These are phyloP conservation scores for Drosophila ironensis DNA, from an alignment of 1,140 invertebrate genomes.

Conservation along the genomic window DNA sequence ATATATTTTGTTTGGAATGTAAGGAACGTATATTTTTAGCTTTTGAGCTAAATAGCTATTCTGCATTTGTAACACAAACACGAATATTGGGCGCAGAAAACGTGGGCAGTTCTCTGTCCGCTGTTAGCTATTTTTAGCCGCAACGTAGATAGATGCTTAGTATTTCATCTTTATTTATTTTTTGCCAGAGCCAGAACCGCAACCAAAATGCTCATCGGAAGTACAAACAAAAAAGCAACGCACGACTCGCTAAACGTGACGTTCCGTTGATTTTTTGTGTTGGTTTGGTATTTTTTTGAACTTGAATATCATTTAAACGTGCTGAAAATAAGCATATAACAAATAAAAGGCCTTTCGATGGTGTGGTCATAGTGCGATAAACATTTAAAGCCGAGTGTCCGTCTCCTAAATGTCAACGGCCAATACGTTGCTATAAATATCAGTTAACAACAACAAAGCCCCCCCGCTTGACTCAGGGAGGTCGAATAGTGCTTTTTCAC, in stretches of 20 bases:
- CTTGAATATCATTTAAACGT: conserved; percentile 62
- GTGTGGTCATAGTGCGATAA: conserved; percentile 19
- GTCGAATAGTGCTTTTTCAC: conserved; percentile 13
- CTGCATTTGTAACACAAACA: conserved; percentile 52
- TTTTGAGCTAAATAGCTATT: conserved; percentile 49
- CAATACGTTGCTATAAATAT: conserved; percentile 70
- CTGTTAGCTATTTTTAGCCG: conserved; percentile 23
- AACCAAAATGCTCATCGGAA: too few species aligned
- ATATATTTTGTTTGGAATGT: conserved; percentile 28
- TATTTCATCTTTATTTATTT: conserved; percentile 55
- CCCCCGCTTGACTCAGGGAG: background rate
- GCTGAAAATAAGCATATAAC: conserved; percentile 17
- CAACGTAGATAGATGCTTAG: conserved; percentile 20
- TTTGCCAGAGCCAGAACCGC: conserved; percentile 21
- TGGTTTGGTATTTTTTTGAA: conserved; percentile 49
- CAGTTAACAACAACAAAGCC: conserved; percentile 29
- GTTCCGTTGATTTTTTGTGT: conserved; percentile 45
- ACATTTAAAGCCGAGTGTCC: conserved; percentile 8
- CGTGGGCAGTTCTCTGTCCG: conserved; percentile 56
- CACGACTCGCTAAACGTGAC: conserved; percentile 69
- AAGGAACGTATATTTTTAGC: conserved; percentile 54
- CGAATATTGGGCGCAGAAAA: conserved; percentile 56
- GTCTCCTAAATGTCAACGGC: conserved; percentile 66
- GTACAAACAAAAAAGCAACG: conserved; percentile 33
- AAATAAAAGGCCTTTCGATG: conserved; percentile 5